These are phyloP conservation scores for Catostylus mosaicus DNA, from an alignment of 30 jellyfish, hydroid and myxozoan species.

Conservation along the genomic window DNA sequence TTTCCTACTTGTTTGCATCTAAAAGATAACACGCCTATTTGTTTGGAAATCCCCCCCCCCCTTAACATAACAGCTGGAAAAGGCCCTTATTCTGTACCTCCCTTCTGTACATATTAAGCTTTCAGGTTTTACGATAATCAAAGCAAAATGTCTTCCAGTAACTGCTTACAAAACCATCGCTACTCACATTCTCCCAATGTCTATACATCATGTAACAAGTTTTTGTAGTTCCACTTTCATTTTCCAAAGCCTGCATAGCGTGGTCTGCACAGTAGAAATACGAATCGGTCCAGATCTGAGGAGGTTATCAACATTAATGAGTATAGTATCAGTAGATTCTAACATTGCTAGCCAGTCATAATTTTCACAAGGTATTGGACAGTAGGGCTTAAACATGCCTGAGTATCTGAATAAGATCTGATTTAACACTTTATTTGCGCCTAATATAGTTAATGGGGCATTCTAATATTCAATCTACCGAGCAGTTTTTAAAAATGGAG, in stretches of 20 bases:
- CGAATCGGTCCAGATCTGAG: constrained; percentile 13
- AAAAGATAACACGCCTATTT: too few species aligned
- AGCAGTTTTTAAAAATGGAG: too few species aligned
- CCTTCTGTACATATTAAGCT: too few species aligned
- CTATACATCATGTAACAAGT: not conserved
- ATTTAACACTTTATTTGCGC: not conserved
- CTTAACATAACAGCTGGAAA: too few species aligned
- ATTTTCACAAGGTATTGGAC: not conserved
- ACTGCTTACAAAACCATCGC: not conserved
- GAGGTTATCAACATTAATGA: not conserved
- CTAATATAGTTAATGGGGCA: not conserved
- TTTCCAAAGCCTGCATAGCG: not conserved
- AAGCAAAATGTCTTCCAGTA: too few species aligned
- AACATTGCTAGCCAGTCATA: too few species aligned
- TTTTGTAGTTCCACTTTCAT: not conserved
- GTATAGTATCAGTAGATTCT: too few species aligned
- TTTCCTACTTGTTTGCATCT: too few species aligned
- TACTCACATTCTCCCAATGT: constrained; percentile 13
- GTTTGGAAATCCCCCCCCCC: too few species aligned
- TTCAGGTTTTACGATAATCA: too few species aligned
- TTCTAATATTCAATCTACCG: not conserved
- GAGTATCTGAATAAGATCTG: not conserved
- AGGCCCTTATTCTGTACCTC: too few species aligned
- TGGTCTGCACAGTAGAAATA: constrained; percentile 20
- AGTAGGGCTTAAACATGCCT: not conserved